phyloP scores from a whole-genome alignment of 2,797 vertebrate genomes.

The Hyperoplus immaculatus region DNA sequence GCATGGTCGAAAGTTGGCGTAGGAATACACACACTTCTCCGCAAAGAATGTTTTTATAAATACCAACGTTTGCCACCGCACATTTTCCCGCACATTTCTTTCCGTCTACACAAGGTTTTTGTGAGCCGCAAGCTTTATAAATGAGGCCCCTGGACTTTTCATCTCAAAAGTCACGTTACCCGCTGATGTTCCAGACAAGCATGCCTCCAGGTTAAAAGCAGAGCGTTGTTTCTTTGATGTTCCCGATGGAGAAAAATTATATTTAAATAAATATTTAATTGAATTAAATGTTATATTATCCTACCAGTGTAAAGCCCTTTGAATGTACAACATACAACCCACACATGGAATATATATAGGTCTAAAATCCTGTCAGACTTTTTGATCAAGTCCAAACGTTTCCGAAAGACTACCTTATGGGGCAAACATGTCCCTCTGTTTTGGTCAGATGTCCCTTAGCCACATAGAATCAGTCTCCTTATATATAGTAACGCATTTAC shows the following conservation, averaged over 20 bases:
- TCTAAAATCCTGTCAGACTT: background rate
- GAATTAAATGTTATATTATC: background rate
- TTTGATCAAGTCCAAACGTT: background rate
- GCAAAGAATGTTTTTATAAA: no score
- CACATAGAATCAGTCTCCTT: background rate
- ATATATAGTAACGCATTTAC: background rate
- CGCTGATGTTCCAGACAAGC: background rate
- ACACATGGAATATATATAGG: background rate
- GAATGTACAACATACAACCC: background rate
- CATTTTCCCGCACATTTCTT: no score
- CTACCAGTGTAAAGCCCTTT: background rate
- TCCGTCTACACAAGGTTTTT: no score
- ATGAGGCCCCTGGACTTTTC: background rate
- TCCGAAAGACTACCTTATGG: background rate
- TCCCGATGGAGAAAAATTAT: background rate
- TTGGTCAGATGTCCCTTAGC: background rate
- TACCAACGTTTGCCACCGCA: no score
- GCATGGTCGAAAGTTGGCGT: no score
- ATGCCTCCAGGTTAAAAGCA: background rate
- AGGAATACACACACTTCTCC: no score
- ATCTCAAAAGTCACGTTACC: slow-evolving; percentile 13
- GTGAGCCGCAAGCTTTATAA: no score
- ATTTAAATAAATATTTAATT: background rate
- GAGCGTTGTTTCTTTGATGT: background rate
- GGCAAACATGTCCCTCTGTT: background rate